phyloP scores from a whole-genome alignment of 2,888 invertebrate genomes.

The Lasioglossum villosulum region DNA sequence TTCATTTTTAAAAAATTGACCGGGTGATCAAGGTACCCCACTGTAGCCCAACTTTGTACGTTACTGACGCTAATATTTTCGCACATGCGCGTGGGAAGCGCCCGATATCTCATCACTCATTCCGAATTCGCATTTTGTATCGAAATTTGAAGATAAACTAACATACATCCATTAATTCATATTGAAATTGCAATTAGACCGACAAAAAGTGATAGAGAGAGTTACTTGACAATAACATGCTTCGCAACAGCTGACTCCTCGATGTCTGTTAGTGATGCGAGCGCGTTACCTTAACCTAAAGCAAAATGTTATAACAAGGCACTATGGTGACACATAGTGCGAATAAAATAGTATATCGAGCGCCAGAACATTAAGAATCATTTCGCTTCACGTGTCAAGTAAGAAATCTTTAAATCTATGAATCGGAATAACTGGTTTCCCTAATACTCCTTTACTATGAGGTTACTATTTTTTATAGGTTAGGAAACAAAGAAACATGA shows the following conservation, averaged over 20 bases:
- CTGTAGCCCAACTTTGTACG: no score
- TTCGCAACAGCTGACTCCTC: slow-evolving; percentile 29
- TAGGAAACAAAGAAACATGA: slow-evolving; percentile 39
- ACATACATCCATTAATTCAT: no score
- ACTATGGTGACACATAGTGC: not conserved
- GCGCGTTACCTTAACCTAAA: not conserved
- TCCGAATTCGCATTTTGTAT: not conserved
- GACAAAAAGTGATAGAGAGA: not conserved
- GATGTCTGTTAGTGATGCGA: not conserved
- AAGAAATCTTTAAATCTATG: slow-evolving; percentile 18
- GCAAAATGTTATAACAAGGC: slow-evolving; percentile 5
- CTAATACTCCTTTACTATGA: not conserved
- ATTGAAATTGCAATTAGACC: not conserved
- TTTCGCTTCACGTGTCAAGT: slow-evolving; percentile 26
- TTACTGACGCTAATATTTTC: no score
- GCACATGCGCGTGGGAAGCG: no score
- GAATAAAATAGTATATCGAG: slow-evolving; percentile 7
- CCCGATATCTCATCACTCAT: no score
- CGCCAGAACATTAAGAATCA: slow-evolving; percentile 1
- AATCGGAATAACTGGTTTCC: not conserved
- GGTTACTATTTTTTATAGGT: slow-evolving; percentile 34
- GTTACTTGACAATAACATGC: not conserved
- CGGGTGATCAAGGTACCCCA: no score
- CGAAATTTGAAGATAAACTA: not conserved
- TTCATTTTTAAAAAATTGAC: no score